Conservation (phyloP, 2,797 vertebrate genomes). For the Pelobates cultripes region DNA sequence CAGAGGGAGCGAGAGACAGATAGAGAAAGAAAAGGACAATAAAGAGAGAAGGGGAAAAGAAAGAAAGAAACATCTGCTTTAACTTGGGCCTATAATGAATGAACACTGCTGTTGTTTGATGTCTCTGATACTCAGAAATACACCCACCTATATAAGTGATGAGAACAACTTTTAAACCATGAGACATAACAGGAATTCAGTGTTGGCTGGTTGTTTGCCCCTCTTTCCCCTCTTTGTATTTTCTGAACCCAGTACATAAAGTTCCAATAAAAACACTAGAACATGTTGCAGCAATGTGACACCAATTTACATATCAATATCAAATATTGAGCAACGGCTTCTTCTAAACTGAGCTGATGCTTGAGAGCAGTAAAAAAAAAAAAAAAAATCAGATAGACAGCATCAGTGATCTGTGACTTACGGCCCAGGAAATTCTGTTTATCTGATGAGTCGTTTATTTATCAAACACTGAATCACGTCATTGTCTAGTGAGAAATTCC, state of each 20-base stretch:
- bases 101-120: too few species aligned
- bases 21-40: too few species aligned
- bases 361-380: conserved; percentile 44
- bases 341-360: conserved; percentile 19
- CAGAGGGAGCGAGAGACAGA: too few species aligned
- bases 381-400: conserved; percentile 68
- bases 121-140: too few species aligned
- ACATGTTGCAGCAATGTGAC: conserved; percentile 38
- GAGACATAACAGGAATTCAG: too few species aligned
- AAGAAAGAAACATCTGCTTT: too few species aligned
- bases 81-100: too few species aligned
- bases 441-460: conserved; percentile 77
- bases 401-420: conserved; percentile 58
- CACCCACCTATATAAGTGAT: too few species aligned
- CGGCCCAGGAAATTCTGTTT: conserved; percentile 75
- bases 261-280: conserved; percentile 50
- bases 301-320: conserved; percentile 51
- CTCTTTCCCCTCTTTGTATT: neutral
- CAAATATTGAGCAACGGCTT: conserved; percentile 46
- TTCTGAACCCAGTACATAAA: conserved; percentile 44
- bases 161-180: neutral
- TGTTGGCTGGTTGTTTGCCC: neutral
- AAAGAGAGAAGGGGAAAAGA: too few species aligned
- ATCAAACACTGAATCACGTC: conserved; percentile 66
- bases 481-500: conserved; percentile 59